Base-by-base conservation (phyloP, 2,797 vertebrate species). In the Xyrichtys novacula region DNA sequence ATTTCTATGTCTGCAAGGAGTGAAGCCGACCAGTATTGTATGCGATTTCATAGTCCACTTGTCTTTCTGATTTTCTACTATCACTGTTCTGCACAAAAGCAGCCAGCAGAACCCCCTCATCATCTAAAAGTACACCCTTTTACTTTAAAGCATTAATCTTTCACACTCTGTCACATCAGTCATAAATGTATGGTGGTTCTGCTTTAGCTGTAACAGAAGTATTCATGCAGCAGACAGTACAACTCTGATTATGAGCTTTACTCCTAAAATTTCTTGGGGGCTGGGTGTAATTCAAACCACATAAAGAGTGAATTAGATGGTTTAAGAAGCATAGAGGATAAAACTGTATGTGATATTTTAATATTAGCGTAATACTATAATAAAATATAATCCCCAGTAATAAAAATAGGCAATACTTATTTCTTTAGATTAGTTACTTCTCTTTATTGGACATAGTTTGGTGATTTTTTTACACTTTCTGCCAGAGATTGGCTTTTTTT, bases 211-310 rank as follows among this genome's bases (percentile, higher is more conserved):
- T 42, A 20, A 38, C 46, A 60, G 23, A 50, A 52, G 55, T 38
- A 28, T 34, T 43, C n/a, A 26, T 5, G 11, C 11, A 59, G 17
- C 29, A 54, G 22, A 43, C 2, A 42, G 39, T 20, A 34, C 32
- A 59, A 34, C 40, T 71, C 61, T 47, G 40, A 19, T 25, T 52
- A n/a, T 40, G 20, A 43, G 59, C 25, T 49, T 32, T 46, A 26
- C 22, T 42, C 48, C 52, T 34, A 36, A 31, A 3, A 17, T 50
- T 17, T 44, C 36, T 58, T 23, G 17, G 49, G 32, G 26, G 4
- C 9, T 14, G 4, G 15, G n/a, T 28, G 23, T 16, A 28, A 26
- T 7, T 40, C 4, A 5, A 2, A 38, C 17, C 26, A 23, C 16
- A 26, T 1, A 7, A 10, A 42, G 25, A 28, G 15, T 46, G 46